Evolutionary conservation across 2,888 invertebrate genomes (phyloP).

Genomic region (Thyatira batis): DNA sequence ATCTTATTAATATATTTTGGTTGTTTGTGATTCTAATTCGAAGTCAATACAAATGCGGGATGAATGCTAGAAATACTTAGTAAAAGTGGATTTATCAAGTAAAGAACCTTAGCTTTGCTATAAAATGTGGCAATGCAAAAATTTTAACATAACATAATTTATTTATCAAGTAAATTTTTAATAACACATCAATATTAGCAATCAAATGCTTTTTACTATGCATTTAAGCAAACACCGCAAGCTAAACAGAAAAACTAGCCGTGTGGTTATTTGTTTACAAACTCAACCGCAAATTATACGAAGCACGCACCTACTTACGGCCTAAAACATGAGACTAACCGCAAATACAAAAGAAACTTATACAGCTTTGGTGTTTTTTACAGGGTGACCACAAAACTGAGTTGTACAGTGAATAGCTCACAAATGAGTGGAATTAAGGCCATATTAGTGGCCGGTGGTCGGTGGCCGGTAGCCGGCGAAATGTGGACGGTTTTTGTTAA

Average conservation of each 20-base stretch:
- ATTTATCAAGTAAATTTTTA: no score
- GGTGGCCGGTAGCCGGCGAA: constrained; percentile 11
- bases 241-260: not conserved
- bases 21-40: no score
- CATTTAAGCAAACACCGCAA: no score
- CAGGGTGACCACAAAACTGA: constrained; percentile 27
- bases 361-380: constrained; percentile 13
- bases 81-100: no score
- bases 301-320: not conserved
- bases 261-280: not conserved
- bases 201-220: no score
- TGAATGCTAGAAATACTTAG: no score
- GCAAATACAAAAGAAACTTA: not conserved
- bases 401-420: constrained; percentile 29
- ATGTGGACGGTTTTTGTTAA: constrained; percentile 32
- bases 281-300: not conserved
- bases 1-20: no score
- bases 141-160: no score
- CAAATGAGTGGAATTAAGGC: constrained; percentile 41
- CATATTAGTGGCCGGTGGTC: constrained; percentile 28
- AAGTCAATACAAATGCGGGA: no score
- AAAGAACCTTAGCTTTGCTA: no score
- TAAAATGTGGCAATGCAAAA: not conserved
- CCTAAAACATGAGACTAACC: not conserved
- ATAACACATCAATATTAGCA: no score